A percentile compares a stretch with the other conserved stretches of the same genome.
These are phyloP conservation scores for Bimastos eiseni DNA, from an alignment of 2,888 invertebrate species.

Conservation along the genomic window DNA sequence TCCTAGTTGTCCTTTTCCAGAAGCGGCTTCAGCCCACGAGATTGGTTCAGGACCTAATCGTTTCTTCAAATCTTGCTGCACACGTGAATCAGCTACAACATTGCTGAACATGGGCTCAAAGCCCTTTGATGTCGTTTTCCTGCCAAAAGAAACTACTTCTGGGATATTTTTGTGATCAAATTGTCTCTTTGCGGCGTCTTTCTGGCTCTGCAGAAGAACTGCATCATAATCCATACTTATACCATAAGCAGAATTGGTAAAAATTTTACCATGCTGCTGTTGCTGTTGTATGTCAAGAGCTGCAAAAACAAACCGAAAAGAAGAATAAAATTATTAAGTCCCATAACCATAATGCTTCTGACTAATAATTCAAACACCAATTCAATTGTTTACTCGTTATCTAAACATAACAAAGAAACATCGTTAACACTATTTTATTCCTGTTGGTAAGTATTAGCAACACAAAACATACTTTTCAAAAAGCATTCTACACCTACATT, in stretches of 20 bases:
- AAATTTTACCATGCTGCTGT: not conserved
- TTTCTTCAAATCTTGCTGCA: not conserved
- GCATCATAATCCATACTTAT: not conserved
- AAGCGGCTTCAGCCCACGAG: not conserved
- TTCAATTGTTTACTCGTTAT: not conserved
- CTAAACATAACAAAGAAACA: not conserved
- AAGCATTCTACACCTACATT: no score
- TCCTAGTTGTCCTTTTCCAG: not conserved
- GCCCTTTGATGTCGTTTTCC: not conserved
- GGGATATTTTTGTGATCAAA: not conserved
- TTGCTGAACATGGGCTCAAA: not conserved
- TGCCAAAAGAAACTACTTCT: not conserved
- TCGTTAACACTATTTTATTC: not conserved
- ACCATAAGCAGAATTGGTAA: conserved; percentile 2
- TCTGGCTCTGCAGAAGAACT: not conserved
- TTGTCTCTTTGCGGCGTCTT: not conserved
- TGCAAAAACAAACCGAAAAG: conserved; percentile 4
- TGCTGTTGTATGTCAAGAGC: not conserved
- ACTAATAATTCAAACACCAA: not conserved
- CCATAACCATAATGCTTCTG: not conserved
- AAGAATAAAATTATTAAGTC: not conserved
- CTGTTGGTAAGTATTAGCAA: no score
- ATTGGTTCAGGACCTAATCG: not conserved
- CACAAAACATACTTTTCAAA: no score
- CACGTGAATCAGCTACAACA: not conserved